A percentile compares a stretch with the other conserved stretches of the same genome.
phyloP scores from a whole-genome alignment of 2,797 vertebrate species.

The Zonotrichia albicollis region DNA sequence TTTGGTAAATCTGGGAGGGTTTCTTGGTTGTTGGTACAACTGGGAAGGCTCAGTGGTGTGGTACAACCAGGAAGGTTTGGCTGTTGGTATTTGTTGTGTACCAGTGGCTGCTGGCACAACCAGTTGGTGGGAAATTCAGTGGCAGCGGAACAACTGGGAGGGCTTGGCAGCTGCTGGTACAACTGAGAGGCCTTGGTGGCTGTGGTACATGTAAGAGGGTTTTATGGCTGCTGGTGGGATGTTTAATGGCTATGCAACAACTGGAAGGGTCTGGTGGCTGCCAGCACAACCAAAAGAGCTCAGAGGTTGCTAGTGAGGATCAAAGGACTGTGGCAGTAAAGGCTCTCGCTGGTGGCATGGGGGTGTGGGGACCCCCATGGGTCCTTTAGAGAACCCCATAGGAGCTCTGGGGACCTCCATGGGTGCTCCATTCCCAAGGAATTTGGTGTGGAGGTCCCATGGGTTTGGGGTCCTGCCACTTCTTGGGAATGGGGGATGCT shows the following conservation, averaged over 20 bases:
- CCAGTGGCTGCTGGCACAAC: not conserved
- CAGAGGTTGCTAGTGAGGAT: not conserved
- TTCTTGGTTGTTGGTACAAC: not conserved
- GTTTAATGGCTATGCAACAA: not conserved
- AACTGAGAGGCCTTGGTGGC: not conserved
- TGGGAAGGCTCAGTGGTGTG: not conserved
- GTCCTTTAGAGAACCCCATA: not conserved
- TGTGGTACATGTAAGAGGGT: not conserved
- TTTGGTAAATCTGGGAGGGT: not conserved
- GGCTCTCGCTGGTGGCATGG: not conserved
- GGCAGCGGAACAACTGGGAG: not conserved
- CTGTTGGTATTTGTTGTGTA: not conserved
- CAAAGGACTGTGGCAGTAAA: not conserved
- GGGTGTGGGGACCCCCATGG: not conserved
- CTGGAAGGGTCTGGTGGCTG: not conserved
- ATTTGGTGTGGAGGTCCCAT: not conserved
- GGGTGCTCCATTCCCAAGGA: fast-evolving
- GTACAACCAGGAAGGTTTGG: not conserved
- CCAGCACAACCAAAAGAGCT: not conserved
- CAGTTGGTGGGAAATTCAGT: not conserved
- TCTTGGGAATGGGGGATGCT: not conserved
- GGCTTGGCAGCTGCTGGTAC: not conserved
- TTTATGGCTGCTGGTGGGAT: not conserved
- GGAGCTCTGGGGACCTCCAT: not conserved
- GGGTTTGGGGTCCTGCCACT: not conserved